Evolutionary conservation across 2,888 invertebrate genomes (phyloP).

Genomic region (Ophioninae sp.): DNA sequence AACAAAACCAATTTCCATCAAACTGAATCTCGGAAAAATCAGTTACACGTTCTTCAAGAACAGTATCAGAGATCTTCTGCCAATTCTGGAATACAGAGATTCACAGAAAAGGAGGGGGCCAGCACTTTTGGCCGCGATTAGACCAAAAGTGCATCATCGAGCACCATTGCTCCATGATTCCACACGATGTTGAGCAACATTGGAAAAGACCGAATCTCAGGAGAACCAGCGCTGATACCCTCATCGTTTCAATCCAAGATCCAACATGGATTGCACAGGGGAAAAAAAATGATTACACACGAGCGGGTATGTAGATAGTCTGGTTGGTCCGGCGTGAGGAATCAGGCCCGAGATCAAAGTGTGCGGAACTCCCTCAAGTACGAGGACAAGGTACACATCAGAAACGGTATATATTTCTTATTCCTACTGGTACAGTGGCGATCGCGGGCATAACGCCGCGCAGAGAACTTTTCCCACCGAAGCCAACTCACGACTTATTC

Average conservation of each 20-base stretch:
- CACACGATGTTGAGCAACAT: not conserved
- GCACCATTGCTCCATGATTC: not conserved
- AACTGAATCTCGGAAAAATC: not conserved
- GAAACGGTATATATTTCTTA: slow-evolving; percentile 55
- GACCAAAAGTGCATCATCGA: not conserved
- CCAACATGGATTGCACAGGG: not conserved
- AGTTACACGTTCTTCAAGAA: not conserved
- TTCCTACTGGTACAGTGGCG: slow-evolving; percentile 47
- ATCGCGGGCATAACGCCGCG: slow-evolving; percentile 60
- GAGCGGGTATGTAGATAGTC: not conserved
- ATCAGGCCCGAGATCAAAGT: slow-evolving; percentile 28
- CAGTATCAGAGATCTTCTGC: too few relatives aligned
- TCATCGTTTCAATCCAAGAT: not conserved
- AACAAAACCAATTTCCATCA: not conserved
- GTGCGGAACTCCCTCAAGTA: slow-evolving; percentile 16
- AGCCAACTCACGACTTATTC: slow-evolving; percentile 66
- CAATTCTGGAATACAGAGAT: too few relatives aligned
- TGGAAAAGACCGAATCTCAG: not conserved
- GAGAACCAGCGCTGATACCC: not conserved
- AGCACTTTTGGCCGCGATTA: not conserved
- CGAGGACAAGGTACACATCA: slow-evolving; percentile 31
- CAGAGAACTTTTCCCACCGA: slow-evolving; percentile 55
- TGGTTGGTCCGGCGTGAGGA: not conserved
- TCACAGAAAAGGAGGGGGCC: too few relatives aligned
- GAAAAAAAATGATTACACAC: not conserved